Evolutionary conservation across 2,888 invertebrate species (phyloP), one percentile per base, ranked within the genome.

Genomic region (Mesochorus sp.): DNA sequence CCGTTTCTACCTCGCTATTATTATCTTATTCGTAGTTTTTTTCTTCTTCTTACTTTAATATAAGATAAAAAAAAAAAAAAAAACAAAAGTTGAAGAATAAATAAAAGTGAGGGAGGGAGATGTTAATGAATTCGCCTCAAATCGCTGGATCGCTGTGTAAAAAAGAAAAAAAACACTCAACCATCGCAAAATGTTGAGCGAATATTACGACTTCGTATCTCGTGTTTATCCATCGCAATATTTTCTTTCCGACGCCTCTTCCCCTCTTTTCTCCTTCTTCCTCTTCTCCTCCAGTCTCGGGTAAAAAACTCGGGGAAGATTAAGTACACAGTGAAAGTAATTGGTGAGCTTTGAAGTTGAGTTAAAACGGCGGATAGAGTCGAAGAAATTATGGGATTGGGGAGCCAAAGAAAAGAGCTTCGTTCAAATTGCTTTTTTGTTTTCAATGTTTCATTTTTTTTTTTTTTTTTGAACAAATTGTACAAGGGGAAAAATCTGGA

Each of bases 11-110:
- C 12, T 57, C 57, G 6, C 12, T 37, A 37, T 19, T 8, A n/a
- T n/a, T 39, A 10, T 24, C n/a, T 24, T 10, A 10, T 6, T 24
- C 21, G n/a, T 21, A 3, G 19, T 64, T 49, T 42, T 1, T 24
- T 49, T 64, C 24, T 64, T 34, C n/a, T 49, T 31, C 34, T 49
- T 12, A 64, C 31, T 49, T 19, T 49, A 1, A 49, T 34, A n/a
- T n/a, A n/a, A n/a, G n/a, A n/a, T n/a, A n/a, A n/a, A n/a, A n/a
- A n/a, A n/a, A n/a, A n/a, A n/a, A n/a, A n/a, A n/a, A n/a, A n/a
- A n/a, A n/a, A n/a, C n/a, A n/a, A n/a, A n/a, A n/a, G n/a, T n/a
- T n/a, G n/a, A n/a, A n/a, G n/a, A n/a, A n/a, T n/a, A n/a, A n/a
- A n/a, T n/a, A n/a, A n/a, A n/a, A n/a, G n/a, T n/a, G n/a, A n/a